Conservation (phyloP, 2,113 vertebrate species). For the Pelvicachromis taeniatus region DNA sequence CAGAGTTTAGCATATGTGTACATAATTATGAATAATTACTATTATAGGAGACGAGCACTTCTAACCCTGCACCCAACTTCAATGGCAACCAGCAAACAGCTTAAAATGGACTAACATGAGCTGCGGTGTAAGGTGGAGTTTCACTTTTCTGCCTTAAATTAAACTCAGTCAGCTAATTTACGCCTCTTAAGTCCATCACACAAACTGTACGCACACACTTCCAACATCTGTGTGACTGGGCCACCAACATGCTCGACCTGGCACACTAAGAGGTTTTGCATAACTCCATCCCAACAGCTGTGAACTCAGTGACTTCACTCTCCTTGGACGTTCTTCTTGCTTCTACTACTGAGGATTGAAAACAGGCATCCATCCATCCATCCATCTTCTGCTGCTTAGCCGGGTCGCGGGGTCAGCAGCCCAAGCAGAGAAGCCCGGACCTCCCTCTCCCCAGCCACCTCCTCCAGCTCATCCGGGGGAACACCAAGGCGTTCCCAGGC, state of each 20-base stretch:
- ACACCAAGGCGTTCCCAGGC: no score
- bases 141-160: not conserved
- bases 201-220: constrained; percentile 4
- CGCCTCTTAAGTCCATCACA: not conserved
- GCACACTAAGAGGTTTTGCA: constrained; percentile 32
- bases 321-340: not conserved
- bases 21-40: not conserved
- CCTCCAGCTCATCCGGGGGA: no score
- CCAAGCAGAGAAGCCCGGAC: no score
- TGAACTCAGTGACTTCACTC: constrained; percentile 57
- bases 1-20: not conserved
- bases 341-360: not conserved
- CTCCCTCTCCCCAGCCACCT: no score
- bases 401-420: no score
- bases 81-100: not conserved
- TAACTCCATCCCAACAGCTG: constrained; percentile 37
- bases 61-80: not conserved
- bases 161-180: constrained; percentile 1
- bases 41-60: not conserved
- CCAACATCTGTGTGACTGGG: constrained; percentile 36
- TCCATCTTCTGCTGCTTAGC: no score
- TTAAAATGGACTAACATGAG: not conserved
- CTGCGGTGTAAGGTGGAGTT: not conserved
- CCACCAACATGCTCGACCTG: constrained; percentile 25
- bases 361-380: no score